Evolutionary conservation across 2,888 invertebrate species (phyloP).

Genomic region (Gisinianus flammeolus): DNA sequence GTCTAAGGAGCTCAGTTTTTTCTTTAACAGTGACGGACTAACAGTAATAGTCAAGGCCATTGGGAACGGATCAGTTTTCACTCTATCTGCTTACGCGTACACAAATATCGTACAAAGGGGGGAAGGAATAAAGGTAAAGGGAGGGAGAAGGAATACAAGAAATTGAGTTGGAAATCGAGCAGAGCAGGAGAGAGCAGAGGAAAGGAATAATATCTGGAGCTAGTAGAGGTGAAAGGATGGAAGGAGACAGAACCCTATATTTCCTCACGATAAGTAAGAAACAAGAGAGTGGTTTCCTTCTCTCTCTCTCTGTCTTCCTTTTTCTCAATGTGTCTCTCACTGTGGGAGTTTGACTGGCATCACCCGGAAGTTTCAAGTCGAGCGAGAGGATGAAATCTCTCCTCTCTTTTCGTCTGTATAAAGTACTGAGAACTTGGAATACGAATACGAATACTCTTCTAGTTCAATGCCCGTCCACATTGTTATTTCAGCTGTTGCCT

Average conservation of each 20-base stretch:
- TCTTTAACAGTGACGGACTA: not conserved
- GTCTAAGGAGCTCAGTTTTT: not conserved
- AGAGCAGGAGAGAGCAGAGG: not conserved
- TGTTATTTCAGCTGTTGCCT: constrained; percentile 55
- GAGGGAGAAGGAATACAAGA: not conserved
- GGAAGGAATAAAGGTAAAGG: not conserved
- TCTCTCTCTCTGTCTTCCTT: no score
- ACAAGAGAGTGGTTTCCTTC: constrained; percentile 31
- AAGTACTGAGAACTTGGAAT: not conserved
- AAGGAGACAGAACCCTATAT: not conserved
- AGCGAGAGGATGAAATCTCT: constrained; percentile 44
- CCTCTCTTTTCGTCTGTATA: not conserved
- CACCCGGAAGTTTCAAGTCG: constrained; percentile 49
- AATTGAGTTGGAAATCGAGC: not conserved
- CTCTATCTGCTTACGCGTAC: not conserved
- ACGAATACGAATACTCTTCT: not conserved
- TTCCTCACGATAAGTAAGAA: not conserved
- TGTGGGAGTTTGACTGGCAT: constrained; percentile 42
- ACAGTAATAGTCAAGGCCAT: not conserved
- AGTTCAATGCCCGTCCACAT: constrained; percentile 35
- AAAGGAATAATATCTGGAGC: not conserved
- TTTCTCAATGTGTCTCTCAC: not conserved
- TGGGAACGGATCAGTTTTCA: not conserved
- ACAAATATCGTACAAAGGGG: not conserved
- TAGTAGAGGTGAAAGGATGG: not conserved